These are phyloP conservation scores for Mus pahari DNA, from an alignment of 2,113 vertebrate species.

Conservation along the genomic window DNA sequence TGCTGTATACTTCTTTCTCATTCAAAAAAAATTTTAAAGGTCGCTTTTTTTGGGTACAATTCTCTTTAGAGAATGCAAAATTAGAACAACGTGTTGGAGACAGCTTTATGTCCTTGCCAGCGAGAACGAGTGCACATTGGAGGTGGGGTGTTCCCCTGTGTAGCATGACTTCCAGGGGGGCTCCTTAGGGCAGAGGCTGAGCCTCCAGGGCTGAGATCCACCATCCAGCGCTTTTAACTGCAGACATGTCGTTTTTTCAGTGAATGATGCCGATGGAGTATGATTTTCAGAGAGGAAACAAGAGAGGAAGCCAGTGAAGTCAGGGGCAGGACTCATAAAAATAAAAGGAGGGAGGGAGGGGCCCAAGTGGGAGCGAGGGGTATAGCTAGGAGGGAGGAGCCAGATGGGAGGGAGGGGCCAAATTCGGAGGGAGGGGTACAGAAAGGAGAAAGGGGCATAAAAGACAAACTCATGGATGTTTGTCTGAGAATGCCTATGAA, in stretches of 20 bases:
- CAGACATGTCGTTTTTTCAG: not conserved
- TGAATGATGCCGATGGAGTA: not conserved
- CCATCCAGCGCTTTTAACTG: not conserved
- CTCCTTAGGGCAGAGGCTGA: not conserved
- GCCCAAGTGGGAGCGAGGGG: no score
- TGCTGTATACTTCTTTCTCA: slow-evolving; percentile 35
- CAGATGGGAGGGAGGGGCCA: no score
- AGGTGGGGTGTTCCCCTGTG: not conserved
- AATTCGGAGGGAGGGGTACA: not conserved
- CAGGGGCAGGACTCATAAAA: not conserved
- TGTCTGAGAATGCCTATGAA: not conserved
- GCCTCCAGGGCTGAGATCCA: not conserved
- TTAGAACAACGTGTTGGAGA: not conserved
- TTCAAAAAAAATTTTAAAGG: not conserved
- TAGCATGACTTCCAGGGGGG: not conserved
- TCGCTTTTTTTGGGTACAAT: not conserved
- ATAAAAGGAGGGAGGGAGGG: not conserved
- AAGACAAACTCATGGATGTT: not conserved
- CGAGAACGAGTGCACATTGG: not conserved
- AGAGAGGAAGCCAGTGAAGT: not conserved
- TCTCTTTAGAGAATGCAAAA: not conserved
- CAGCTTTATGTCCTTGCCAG: not conserved
- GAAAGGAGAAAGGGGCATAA: not conserved
- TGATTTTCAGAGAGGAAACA: not conserved
- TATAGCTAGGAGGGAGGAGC: no score